Conservation (phyloP, 2,888 invertebrate genomes). For the Rhimphoctona megacephalus region DNA sequence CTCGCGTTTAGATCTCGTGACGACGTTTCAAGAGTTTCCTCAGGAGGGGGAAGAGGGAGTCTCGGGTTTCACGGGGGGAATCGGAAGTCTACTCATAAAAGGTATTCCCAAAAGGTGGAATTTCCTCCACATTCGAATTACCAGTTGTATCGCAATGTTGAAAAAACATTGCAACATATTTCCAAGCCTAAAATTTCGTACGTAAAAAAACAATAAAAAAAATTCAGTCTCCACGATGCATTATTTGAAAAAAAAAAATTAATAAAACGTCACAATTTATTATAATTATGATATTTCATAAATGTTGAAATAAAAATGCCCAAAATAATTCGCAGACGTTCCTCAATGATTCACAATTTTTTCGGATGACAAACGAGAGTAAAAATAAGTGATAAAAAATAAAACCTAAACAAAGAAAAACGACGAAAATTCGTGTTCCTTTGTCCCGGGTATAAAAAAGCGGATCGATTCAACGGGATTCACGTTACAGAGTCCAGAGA, state of each 20-base stretch:
- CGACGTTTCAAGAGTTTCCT: slow-evolving; percentile 1
- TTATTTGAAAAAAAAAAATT: too few relatives aligned
- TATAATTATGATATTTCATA: too few relatives aligned
- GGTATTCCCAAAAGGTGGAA: slow-evolving; percentile 55
- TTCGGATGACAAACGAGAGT: neutral
- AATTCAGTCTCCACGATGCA: too few relatives aligned
- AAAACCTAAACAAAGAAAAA: neutral
- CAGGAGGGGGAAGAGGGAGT: neutral
- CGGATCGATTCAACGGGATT: slow-evolving; percentile 46
- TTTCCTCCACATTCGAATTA: neutral
- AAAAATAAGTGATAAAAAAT: neutral
- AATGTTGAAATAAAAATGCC: too few relatives aligned
- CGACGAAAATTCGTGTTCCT: slow-evolving; percentile 12
- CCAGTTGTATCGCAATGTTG: neutral
- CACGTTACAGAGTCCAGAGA: slow-evolving; percentile 1
- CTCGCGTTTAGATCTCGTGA: slow-evolving; percentile 37
- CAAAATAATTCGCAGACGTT: neutral
- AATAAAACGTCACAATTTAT: neutral
- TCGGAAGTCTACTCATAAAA: slow-evolving; percentile 69
- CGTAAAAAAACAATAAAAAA: neutral
- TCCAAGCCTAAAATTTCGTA: neutral
- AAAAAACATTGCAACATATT: neutral
- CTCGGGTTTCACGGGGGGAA: slow-evolving; percentile 63
- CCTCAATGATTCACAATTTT: neutral
- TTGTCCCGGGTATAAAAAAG: slow-evolving; percentile 19